Evolutionary conservation across 1,140 invertebrate genomes (phyloP).

Genomic region (Cydia splendana): DNA sequence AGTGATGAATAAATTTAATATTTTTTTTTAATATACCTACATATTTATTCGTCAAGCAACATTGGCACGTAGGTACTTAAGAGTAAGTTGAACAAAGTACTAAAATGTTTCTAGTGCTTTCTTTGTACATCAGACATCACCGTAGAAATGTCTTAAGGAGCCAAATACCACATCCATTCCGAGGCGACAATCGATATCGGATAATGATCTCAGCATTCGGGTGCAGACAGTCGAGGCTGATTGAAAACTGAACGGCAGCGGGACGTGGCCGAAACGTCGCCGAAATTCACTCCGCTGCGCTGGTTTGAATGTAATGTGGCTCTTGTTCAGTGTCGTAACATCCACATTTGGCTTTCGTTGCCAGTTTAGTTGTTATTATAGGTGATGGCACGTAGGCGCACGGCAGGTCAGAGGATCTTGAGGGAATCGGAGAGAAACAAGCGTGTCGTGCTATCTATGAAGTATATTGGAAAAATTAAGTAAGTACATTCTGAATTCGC

Average conservation of each 20-base stretch:
- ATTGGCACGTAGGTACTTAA: no score
- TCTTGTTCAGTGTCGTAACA: not conserved
- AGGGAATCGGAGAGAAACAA: no score
- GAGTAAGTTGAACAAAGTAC: not conserved
- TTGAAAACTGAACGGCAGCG: slow-evolving; percentile 35
- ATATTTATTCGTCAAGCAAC: no score
- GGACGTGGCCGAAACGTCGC: slow-evolving; percentile 22
- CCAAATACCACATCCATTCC: not conserved
- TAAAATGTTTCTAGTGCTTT: not conserved
- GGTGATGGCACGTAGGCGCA: no score
- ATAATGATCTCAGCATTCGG: slow-evolving; percentile 25
- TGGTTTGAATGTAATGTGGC: not conserved
- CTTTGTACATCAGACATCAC: not conserved
- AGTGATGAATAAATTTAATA: no score
- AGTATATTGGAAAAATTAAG: no score
- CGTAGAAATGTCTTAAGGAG: not conserved
- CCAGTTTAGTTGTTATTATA: no score
- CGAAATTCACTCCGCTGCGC: not conserved
- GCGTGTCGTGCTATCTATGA: no score
- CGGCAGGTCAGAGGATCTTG: no score
- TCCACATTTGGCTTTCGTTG: no score
- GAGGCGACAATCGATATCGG: slow-evolving; percentile 19
- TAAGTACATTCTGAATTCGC: no score
- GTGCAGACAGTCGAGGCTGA: slow-evolving; percentile 29
- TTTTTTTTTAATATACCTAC: no score